Percentiles rank a stretch among this genome's conserved stretches.
Conservation (phyloP, 1,140 invertebrate genomes). For the Pectinophora gossypiella region DNA sequence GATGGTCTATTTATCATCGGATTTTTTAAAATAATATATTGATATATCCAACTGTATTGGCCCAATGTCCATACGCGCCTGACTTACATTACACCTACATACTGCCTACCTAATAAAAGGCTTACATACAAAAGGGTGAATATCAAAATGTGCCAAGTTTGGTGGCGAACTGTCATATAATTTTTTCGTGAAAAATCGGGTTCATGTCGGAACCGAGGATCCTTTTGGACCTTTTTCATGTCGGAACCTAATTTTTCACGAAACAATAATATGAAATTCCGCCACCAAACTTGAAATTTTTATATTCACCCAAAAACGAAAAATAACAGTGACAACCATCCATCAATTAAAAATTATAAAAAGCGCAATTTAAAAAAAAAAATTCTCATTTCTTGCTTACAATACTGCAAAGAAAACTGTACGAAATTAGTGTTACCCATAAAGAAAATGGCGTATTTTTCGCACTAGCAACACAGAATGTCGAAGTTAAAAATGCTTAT, state of each 20-base stretch:
- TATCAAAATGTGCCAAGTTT: too few species aligned
- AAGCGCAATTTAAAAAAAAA: conserved; percentile 31
- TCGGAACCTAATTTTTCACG: too few species aligned
- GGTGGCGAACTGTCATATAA: too few species aligned
- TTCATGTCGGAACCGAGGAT: too few species aligned
- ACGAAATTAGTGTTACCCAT: conserved; percentile 35
- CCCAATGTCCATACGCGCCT: conserved; percentile 23
- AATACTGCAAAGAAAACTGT: conserved; percentile 46
- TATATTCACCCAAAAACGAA: too few species aligned
- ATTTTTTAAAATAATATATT: neutral
- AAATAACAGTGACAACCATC: conserved; percentile 50
- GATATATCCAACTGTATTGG: neutral
- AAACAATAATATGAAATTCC: too few species aligned
- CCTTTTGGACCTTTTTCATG: too few species aligned
- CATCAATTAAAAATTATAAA: conserved; percentile 42
- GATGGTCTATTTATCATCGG: neutral
- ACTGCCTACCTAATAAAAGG: conserved; percentile 62
- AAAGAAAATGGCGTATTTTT: conserved; percentile 28
- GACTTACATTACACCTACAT: conserved; percentile 58
- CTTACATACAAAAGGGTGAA: conserved; percentile 38
- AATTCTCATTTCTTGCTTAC: conserved; percentile 46
- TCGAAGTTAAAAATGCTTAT: conserved; percentile 59
- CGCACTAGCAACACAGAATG: conserved; percentile 59
- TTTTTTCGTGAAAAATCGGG: too few species aligned
- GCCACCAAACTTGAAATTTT: too few species aligned